Conservation (phyloP, 2,888 invertebrate species). For the Oligia fasciuncula region DNA sequence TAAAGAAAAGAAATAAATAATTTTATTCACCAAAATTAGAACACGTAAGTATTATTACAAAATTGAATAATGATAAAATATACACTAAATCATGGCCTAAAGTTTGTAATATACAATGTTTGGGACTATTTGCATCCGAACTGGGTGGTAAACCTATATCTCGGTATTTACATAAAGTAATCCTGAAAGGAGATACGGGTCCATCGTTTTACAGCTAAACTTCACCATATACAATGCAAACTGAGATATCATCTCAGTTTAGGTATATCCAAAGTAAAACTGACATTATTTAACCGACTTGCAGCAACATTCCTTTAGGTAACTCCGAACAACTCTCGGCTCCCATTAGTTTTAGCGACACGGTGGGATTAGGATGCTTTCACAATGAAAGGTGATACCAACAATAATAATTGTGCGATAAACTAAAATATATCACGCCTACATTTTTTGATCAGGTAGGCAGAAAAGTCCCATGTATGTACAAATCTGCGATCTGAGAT, state of each 20-base stretch:
- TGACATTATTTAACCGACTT: constrained; percentile 28
- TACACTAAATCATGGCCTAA: background rate
- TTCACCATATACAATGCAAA: constrained; percentile 28
- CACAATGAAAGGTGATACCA: background rate
- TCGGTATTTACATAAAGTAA: background rate
- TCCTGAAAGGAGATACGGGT: constrained; percentile 10
- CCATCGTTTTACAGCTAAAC: constrained; percentile 24
- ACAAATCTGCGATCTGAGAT: background rate
- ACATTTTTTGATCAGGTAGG: background rate
- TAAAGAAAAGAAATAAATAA: no score
- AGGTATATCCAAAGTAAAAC: constrained; percentile 42
- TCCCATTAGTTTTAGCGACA: constrained; percentile 30
- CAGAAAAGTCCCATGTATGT: background rate
- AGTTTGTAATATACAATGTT: background rate
- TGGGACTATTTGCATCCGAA: background rate
- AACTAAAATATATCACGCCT: background rate
- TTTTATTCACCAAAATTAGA: background rate
- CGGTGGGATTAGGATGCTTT: background rate
- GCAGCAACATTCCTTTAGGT: constrained; percentile 27
- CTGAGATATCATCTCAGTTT: constrained; percentile 23
- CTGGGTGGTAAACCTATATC: background rate
- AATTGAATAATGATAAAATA: background rate
- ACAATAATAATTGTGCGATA: background rate
- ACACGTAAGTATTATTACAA: background rate
- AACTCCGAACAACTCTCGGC: constrained; percentile 24